Conservation (phyloP, 2,113 vertebrate species). For the Okapia johnstoni region DNA sequence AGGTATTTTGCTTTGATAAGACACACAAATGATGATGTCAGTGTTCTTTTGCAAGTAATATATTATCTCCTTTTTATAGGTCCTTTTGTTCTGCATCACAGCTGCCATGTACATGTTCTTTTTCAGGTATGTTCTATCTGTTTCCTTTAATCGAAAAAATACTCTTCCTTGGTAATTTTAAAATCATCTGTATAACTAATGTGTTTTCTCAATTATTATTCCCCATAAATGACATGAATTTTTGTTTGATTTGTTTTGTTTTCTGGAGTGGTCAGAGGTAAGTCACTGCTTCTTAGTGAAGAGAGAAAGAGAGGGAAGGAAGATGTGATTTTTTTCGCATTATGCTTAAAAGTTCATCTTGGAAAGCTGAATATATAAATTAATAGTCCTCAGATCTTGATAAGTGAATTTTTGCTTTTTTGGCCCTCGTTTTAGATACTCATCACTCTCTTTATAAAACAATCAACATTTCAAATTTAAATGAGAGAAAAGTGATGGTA, state of each 20-base stretch:
- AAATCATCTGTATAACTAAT: neutral
- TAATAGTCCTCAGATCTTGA: neutral
- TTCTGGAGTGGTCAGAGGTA: neutral
- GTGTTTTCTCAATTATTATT: neutral
- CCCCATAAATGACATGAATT: neutral
- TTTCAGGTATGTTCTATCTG: conserved; percentile 82
- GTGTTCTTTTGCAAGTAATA: conserved; percentile 46
- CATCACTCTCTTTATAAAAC: neutral
- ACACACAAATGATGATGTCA: neutral
- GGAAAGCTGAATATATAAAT: neutral
- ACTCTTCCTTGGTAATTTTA: neutral
- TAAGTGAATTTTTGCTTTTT: neutral
- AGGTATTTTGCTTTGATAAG: neutral
- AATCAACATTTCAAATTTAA: neutral
- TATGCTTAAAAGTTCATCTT: neutral
- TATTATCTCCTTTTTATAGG: conserved; percentile 79
- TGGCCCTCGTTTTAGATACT: neutral
- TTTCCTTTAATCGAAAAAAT: conserved; percentile 21
- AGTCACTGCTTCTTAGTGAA: neutral
- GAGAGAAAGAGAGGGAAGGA: neutral
- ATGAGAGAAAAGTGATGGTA: neutral
- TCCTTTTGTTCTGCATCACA: conserved; percentile 89
- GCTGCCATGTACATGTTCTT: conserved; percentile 91
- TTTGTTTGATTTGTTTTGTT: neutral
- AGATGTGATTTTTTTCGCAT: neutral